Conservation (phyloP, 2,888 invertebrate genomes). For the Orthosia gothica region DNA sequence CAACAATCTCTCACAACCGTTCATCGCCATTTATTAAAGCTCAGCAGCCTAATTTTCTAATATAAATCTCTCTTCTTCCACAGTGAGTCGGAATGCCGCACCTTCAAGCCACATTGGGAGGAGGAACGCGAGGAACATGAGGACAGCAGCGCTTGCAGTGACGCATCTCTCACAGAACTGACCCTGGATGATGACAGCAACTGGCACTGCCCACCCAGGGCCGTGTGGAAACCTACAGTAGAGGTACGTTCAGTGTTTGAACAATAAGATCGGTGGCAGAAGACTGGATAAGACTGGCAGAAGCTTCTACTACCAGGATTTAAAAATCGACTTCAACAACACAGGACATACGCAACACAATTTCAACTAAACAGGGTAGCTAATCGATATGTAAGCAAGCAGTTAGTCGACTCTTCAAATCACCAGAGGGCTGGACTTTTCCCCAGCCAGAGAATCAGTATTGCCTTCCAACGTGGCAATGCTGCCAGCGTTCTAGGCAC, state of each 20-base stretch:
- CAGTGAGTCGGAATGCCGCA: conserved; percentile 83
- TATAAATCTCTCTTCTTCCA: conserved; percentile 8
- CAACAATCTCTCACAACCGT: conserved; percentile 13
- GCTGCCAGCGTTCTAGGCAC: too few species aligned
- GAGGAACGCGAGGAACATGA: conserved; percentile 79
- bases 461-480: too few species aligned
- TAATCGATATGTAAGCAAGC: too few species aligned
- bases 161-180: conserved; percentile 86
- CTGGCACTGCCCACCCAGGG: conserved; percentile 95
- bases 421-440: too few species aligned
- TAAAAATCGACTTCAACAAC: too few species aligned
- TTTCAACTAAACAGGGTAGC: too few species aligned
- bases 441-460: too few species aligned
- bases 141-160: conserved; percentile 88
- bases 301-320: too few species aligned
- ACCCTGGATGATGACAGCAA: conserved; percentile 88
- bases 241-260: conserved; percentile 89
- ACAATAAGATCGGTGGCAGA: neutral
- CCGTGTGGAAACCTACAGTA: conserved; percentile 95
- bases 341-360: too few species aligned
- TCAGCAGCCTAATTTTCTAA: neutral
- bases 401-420: too few species aligned
- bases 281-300: neutral
- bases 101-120: conserved; percentile 81
- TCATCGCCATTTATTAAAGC: neutral